Evolutionary conservation across 2,113 vertebrate species (phyloP).

Genomic region (Labrus mixtus): DNA sequence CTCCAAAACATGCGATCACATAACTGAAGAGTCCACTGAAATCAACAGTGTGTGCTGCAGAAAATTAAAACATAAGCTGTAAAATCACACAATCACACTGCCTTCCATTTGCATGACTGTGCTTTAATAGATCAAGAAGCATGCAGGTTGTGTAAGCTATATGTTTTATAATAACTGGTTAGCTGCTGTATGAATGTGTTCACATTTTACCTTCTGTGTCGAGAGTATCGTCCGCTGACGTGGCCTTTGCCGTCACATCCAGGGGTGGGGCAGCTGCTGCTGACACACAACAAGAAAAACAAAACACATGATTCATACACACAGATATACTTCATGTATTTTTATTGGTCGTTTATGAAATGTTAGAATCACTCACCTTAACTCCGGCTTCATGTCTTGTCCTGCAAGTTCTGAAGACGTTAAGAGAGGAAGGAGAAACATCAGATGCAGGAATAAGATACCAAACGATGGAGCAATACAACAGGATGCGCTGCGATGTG

Average conservation of each 20-base stretch:
- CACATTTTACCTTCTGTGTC: constrained; percentile 90
- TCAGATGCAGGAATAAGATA: neutral
- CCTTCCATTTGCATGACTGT: neutral
- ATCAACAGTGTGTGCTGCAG: too few species aligned
- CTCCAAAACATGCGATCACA: neutral
- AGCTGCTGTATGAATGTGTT: neutral
- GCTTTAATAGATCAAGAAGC: too few species aligned
- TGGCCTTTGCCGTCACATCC: constrained; percentile 96
- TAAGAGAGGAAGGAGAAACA: constrained; percentile 38
- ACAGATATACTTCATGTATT: too few species aligned
- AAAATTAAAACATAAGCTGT: too few species aligned
- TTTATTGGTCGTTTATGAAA: neutral
- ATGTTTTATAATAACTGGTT: neutral
- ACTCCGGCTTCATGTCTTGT: constrained; percentile 91
- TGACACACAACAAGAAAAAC: constrained; percentile 36
- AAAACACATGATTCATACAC: neutral
- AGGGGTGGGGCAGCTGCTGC: constrained; percentile 92
- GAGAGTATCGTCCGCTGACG: constrained; percentile 93
- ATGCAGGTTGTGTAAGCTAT: neutral
- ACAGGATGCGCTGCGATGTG: too few species aligned
- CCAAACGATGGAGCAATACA: too few species aligned
- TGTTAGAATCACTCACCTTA: constrained; percentile 83
- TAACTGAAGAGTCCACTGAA: neutral
- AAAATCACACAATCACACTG: too few species aligned
- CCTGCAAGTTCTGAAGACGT: constrained; percentile 87